Percentiles rank a stretch among this genome's conserved stretches.
Evolutionary conservation across 35 echinoderm and acorn worm genomes (phyloP).

Genomic region (Anneissia japonica): DNA sequence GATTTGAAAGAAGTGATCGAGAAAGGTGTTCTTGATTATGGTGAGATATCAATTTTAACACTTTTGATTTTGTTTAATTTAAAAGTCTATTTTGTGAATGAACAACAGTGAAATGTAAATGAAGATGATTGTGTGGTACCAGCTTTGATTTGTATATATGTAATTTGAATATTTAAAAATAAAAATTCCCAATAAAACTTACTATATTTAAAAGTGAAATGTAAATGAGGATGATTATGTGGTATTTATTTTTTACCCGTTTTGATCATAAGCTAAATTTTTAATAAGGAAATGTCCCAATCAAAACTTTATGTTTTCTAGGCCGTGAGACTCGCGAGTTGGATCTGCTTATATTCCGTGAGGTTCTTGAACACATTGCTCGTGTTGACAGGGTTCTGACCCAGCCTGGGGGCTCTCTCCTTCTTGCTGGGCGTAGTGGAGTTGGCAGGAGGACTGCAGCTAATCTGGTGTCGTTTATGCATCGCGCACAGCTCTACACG

Average conservation of each 20-base stretch:
- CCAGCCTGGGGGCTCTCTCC: conserved; percentile 84
- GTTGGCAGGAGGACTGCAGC: conserved; percentile 82
- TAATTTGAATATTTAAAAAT: too few relatives aligned
- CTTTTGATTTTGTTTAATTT: too few relatives aligned
- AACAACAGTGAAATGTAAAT: too few relatives aligned
- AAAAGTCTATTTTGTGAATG: too few relatives aligned
- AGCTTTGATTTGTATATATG: too few relatives aligned
- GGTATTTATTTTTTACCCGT: too few relatives aligned
- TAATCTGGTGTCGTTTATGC: conserved; percentile 60
- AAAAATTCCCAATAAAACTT: too few relatives aligned
- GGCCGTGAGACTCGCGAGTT: conserved; percentile 88
- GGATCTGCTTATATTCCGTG: conserved; percentile 77
- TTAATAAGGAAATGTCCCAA: too few relatives aligned
- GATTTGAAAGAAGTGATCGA: conserved; percentile 97
- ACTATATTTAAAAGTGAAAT: too few relatives aligned
- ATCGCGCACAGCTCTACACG: conserved; percentile 72
- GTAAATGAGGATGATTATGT: too few relatives aligned
- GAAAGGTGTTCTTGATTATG: conserved; percentile 72
- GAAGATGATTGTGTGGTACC: too few relatives aligned
- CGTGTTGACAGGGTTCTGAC: conserved; percentile 77
- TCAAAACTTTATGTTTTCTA: conserved; percentile 36
- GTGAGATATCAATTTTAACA: conserved; percentile 49
- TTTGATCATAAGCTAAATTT: too few relatives aligned
- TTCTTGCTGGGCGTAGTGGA: conserved; percentile 82
- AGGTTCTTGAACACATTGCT: conserved; percentile 80